Evolutionary conservation across 1,140 invertebrate genomes (phyloP).

Genomic region (Maniola jurtina): DNA sequence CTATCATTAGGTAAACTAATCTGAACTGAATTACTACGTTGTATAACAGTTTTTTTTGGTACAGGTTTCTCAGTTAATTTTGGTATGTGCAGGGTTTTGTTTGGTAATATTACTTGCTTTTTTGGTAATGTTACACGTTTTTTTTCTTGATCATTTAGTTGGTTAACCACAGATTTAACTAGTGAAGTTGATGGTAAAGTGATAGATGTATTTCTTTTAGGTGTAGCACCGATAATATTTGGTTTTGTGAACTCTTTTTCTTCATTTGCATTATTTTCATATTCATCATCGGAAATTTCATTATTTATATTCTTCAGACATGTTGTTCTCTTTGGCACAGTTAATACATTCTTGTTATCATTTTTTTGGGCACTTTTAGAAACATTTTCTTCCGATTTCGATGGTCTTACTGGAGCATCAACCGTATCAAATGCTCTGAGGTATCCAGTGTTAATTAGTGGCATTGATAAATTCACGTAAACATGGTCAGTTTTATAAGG

Average conservation of each 20-base stretch:
- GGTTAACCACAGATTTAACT: constrained; percentile 65
- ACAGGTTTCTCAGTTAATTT: constrained; percentile 67
- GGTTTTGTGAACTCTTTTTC: constrained; percentile 50
- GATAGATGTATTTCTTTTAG: constrained; percentile 53
- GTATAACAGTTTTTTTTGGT: constrained; percentile 64
- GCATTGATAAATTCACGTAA: constrained; percentile 72
- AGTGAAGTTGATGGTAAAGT: constrained; percentile 63
- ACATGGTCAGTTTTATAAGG: constrained; percentile 66
- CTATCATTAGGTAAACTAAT: constrained; percentile 50
- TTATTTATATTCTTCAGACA: constrained; percentile 27
- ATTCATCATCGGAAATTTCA: constrained; percentile 37
- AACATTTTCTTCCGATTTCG: constrained; percentile 64
- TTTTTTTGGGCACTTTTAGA: constrained; percentile 39
- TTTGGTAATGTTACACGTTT: constrained; percentile 53
- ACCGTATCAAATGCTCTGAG: constrained; percentile 52
- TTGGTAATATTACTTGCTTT: constrained; percentile 59
- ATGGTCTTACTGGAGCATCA: constrained; percentile 60
- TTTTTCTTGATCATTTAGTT: constrained; percentile 62
- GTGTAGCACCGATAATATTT: constrained; percentile 69
- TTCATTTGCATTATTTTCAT: constrained; percentile 35
- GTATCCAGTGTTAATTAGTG: constrained; percentile 59
- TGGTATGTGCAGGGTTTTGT: constrained; percentile 73
- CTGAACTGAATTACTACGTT: constrained; percentile 69
- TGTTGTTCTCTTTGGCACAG: constrained; percentile 28
- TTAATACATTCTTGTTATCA: constrained; percentile 27